A percentile compares a stretch with the other conserved stretches of the same genome.
Evolutionary conservation across 2,113 vertebrate genomes (phyloP).

Genomic region (Cnemophilus loriae): DNA sequence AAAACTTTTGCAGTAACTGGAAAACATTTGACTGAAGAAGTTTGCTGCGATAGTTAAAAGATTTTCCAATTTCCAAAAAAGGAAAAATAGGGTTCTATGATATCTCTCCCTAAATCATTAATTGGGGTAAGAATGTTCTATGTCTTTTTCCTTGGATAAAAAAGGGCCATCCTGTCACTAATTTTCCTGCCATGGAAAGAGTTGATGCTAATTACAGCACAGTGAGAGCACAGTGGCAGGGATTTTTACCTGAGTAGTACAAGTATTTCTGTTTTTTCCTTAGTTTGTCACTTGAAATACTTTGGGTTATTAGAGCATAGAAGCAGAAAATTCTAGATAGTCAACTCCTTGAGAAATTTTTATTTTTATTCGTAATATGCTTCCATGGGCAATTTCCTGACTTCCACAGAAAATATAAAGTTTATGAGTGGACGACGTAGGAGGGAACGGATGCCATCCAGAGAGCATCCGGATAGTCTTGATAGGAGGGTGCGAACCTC

Average conservation of each 20-base stretch:
- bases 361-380: background rate
- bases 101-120: background rate
- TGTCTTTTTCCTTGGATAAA: background rate
- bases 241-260: background rate
- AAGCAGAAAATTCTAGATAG: background rate
- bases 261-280: background rate
- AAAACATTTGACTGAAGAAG: background rate
- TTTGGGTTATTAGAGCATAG: background rate
- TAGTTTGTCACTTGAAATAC: background rate
- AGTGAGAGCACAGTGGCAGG: background rate
- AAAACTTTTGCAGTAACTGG: background rate
- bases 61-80: background rate
- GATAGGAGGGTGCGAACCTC: rapidly evolving
- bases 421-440: background rate
- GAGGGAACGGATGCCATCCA: background rate
- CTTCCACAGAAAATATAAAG: background rate
- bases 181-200: background rate
- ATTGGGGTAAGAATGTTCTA: background rate
- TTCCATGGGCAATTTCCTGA: background rate
- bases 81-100: background rate
- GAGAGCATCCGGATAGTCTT: background rate
- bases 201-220: background rate
- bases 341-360: background rate
- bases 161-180: background rate
- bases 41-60: background rate